Evolutionary conservation across 2,797 vertebrate species (phyloP).

Genomic region (Psittacula derbiana): DNA sequence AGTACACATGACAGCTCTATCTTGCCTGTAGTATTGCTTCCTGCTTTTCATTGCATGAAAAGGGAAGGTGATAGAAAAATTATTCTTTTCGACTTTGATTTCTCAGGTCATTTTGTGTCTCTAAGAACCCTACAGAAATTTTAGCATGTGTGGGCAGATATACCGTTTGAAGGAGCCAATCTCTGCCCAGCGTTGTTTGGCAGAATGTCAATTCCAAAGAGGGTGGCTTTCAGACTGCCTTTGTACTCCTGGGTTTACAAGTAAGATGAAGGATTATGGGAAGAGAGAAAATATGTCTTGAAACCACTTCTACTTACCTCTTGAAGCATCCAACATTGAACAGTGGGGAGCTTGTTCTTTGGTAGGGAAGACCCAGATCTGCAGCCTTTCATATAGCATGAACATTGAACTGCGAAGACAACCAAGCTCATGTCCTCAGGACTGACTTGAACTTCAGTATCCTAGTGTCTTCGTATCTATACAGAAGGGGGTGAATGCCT

Average conservation of each 20-base stretch:
- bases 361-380: background rate
- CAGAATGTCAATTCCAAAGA: background rate
- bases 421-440: background rate
- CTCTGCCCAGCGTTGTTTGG: background rate
- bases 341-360: background rate
- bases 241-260: background rate
- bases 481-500: background rate
- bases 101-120: background rate
- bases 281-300: background rate
- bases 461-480: background rate
- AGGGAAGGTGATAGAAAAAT: background rate
- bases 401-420: background rate
- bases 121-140: background rate
- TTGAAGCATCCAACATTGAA: background rate
- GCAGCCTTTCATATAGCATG: rapidly evolving
- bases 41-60: background rate
- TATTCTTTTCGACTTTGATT: background rate
- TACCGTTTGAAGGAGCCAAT: background rate
- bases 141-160: background rate
- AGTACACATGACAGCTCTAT: background rate
- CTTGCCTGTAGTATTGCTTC: background rate
- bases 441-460: background rate
- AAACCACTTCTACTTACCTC: background rate
- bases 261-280: background rate
- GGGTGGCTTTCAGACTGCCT: background rate